These are phyloP conservation scores for Drosophila robusta DNA, from an alignment of 2,888 invertebrate species.

Conservation along the genomic window DNA sequence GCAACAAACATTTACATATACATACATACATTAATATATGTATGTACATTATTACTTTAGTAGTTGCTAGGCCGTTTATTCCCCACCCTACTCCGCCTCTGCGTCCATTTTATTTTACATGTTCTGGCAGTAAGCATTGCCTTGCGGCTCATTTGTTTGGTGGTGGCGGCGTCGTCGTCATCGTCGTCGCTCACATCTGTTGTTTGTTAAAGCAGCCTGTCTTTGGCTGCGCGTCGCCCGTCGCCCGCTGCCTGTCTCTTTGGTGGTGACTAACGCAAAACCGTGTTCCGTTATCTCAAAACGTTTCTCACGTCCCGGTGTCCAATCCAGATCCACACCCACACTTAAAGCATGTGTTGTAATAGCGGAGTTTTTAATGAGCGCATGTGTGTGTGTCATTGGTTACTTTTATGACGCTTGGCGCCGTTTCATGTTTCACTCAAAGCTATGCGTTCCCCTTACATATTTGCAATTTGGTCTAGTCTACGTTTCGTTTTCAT, in stretches of 20 bases:
- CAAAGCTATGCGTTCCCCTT: conserved; percentile 59
- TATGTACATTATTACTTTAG: conserved; percentile 31
- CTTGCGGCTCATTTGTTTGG: conserved; percentile 46
- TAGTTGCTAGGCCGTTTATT: conserved; percentile 45
- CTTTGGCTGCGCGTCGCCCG: conserved; percentile 18
- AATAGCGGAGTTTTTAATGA: conserved; percentile 42
- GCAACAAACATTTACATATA: background rate
- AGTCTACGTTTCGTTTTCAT: conserved; percentile 61
- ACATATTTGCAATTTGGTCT: conserved; percentile 58
- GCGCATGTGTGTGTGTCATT: conserved; percentile 24
- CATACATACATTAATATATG: background rate
- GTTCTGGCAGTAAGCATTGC: conserved; percentile 42
- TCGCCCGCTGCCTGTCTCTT: conserved; percentile 9
- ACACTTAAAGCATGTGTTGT: conserved; percentile 46
- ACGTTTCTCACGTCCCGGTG: conserved; percentile 64
- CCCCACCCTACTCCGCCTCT: conserved; percentile 21
- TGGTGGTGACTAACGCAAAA: conserved; percentile 71
- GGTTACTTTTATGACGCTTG: conserved; percentile 27
- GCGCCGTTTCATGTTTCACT: conserved; percentile 64
- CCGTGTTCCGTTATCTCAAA: conserved; percentile 75
- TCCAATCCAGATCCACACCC: conserved; percentile 43
- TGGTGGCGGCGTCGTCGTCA: conserved; percentile 15
- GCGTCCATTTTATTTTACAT: conserved; percentile 36
- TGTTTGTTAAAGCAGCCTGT: conserved; percentile 53
- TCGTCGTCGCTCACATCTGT: conserved; percentile 55